These are phyloP conservation scores for Acanthochromis polyacanthus DNA, from an alignment of 2,113 vertebrate genomes.

Conservation along the genomic window DNA sequence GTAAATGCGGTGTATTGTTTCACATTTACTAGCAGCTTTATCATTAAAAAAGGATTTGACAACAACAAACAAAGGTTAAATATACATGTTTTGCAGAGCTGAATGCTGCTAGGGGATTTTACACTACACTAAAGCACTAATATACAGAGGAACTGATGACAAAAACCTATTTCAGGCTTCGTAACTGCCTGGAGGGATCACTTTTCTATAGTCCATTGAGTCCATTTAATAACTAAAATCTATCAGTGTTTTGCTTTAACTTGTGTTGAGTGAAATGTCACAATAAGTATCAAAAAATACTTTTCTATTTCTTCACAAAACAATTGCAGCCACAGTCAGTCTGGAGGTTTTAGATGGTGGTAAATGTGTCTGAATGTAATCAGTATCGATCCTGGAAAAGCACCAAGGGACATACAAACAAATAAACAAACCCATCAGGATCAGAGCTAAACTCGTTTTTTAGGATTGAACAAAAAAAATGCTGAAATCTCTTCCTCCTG, in stretches of 20 bases:
- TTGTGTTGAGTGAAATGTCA: not conserved
- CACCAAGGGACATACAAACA: not conserved
- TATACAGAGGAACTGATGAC: no score
- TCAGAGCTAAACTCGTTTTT: conserved; percentile 3
- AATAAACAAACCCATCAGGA: not conserved
- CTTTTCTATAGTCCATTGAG: not conserved
- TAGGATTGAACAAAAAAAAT: not conserved
- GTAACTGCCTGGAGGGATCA: not conserved
- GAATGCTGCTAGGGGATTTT: not conserved
- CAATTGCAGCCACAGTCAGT: not conserved
- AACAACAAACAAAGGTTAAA: not conserved
- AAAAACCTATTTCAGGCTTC: not conserved
- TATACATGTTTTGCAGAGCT: not conserved
- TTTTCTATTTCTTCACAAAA: not conserved
- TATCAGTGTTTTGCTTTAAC: not conserved
- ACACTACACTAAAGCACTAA: not conserved
- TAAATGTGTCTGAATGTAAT: conserved; percentile 23
- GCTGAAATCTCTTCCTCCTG: conserved; percentile 1
- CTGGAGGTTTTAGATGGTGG: not conserved
- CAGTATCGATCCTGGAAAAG: conserved; percentile 9
- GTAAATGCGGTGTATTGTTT: not conserved
- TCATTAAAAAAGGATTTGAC: not conserved
- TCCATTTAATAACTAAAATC: not conserved
- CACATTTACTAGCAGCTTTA: no score
- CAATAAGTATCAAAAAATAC: no score